Base-by-base conservation (phyloP, 2,113 vertebrate species). In the Bettongia penicillata region DNA sequence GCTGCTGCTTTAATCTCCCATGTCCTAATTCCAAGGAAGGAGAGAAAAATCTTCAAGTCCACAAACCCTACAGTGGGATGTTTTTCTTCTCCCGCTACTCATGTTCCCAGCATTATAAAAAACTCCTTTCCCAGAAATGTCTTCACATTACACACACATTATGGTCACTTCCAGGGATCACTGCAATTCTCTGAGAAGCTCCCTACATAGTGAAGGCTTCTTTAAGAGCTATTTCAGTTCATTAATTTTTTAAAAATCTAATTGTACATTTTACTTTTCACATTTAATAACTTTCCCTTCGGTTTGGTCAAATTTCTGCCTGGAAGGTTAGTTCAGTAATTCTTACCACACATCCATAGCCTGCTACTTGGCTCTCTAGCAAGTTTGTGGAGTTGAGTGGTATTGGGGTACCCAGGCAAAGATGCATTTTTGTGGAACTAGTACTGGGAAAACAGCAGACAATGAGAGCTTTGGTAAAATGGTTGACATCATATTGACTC, bases 331-430 rank as follows among this genome's bases (percentile, higher is more conserved):
- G 48, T 31, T 11, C 28, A 90, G 28, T 90, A 51, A 90, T 90
- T 90, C 90, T 50, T 90, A 49, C 48, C 90, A 43, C 37, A 93
- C 53, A 43, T 57, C 89, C 91, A 49, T 96, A 95, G 94, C 92
- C 95, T 95, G 93, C 95, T 96, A 92, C 96, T 43, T 90, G 93
- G 91, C 51, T 47, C 48, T 96, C 9, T 93, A 94, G 91, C 51
- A 94, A 97, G 47, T 89, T 91, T 93, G 95, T 84, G 68, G 14
- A 43, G 19, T 93, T 51, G 96, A 93, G 55, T 89, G 90, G 90
- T 93, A 22, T 50, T 93, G 77, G 49, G 53, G 89, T 96, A 94
- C 95, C 91, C 37, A 91, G 93, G 31, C 91, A 77, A 96, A 94
- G 48, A 52, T 91, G 2, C 90, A 91, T 84, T 84, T 90, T 95